phyloP scores from a whole-genome alignment of 2,113 vertebrate genomes.

The Rhea pennata region DNA sequence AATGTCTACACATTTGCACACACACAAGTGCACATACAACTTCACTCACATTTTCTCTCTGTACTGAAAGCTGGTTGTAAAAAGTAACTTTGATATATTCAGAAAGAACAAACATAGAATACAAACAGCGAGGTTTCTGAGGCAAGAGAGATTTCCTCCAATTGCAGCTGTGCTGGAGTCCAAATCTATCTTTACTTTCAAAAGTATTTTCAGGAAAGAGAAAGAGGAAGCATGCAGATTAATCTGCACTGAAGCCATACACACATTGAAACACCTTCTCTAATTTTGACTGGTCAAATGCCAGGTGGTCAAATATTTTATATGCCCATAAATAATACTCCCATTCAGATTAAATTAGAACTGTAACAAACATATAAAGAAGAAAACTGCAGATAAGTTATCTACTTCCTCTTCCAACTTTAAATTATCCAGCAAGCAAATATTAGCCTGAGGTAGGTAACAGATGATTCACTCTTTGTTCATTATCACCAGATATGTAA shows the following conservation, averaged over 20 bases:
- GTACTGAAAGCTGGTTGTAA: background rate
- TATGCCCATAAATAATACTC: background rate
- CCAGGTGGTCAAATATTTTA: background rate
- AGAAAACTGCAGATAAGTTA: background rate
- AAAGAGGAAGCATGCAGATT: background rate
- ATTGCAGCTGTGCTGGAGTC: background rate
- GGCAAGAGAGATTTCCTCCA: background rate
- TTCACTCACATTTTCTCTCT: background rate
- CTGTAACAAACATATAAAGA: background rate
- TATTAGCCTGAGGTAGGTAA: background rate
- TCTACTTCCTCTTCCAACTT: background rate
- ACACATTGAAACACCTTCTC: background rate
- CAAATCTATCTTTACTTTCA: background rate
- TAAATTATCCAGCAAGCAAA: background rate
- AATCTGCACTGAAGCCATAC: background rate
- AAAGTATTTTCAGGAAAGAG: background rate
- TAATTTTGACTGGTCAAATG: background rate
- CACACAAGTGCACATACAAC: fast-evolving
- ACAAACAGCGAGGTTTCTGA: background rate
- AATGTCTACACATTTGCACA: background rate
- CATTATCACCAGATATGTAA: background rate
- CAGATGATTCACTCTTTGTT: background rate
- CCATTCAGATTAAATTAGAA: background rate
- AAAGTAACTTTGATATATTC: background rate
- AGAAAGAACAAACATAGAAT: background rate